Evolutionary conservation across 2,113 vertebrate species (phyloP).

Genomic region (Galbula dea): DNA sequence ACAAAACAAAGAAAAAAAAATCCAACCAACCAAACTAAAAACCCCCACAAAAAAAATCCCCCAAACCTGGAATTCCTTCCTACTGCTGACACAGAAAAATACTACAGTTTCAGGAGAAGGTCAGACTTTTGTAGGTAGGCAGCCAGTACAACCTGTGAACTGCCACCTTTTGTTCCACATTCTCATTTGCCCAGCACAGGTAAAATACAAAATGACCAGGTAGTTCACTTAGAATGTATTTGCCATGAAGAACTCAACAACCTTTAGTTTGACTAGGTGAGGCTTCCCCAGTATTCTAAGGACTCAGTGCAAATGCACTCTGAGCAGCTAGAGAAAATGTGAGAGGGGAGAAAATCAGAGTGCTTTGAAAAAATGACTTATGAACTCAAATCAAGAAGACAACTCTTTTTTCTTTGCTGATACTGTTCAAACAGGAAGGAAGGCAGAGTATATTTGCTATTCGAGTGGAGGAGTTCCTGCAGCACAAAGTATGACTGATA

Average conservation of each 20-base stretch:
- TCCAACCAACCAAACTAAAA: too few relatives aligned
- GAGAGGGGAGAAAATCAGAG: background rate
- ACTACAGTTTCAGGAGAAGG: accelerated
- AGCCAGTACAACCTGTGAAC: background rate
- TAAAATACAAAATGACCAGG: background rate
- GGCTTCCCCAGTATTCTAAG: background rate
- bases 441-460: background rate
- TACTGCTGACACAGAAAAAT: background rate
- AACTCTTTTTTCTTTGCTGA: background rate
- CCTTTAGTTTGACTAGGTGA: background rate
- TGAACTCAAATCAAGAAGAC: background rate
- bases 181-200: background rate
- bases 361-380: background rate
- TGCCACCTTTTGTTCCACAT: background rate
- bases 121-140: too few relatives aligned
- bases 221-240: too few relatives aligned
- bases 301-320: background rate
- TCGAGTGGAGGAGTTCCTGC: background rate
- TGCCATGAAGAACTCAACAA: background rate
- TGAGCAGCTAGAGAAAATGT: background rate
- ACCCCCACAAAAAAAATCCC: background rate
- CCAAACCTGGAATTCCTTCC: background rate
- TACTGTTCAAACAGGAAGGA: background rate
- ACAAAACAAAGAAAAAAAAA: too few relatives aligned
- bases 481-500: background rate